A percentile compares a stretch with the other conserved stretches of the same genome.
These are phyloP conservation scores for Buceros bicornis DNA, from an alignment of 2,797 vertebrate genomes.

Conservation along the genomic window DNA sequence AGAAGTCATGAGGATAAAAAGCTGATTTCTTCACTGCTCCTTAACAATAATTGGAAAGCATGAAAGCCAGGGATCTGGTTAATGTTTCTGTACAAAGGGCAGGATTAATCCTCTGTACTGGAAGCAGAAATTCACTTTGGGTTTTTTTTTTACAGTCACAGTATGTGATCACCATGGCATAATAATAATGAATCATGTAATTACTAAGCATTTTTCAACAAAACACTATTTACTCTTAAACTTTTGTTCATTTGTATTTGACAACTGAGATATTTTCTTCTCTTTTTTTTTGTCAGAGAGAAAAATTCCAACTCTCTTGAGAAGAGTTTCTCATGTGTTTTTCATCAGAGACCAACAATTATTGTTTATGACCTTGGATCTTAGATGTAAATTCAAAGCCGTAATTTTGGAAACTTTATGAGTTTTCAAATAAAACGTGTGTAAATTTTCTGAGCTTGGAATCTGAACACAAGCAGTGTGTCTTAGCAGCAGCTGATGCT, in stretches of 20 bases:
- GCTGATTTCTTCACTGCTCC: neutral
- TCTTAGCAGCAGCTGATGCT: neutral
- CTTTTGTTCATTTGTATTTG: neutral
- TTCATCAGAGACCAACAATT: neutral
- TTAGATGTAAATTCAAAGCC: neutral
- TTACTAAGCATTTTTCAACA: conserved; percentile 40
- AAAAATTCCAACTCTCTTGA: neutral
- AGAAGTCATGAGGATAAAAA: neutral
- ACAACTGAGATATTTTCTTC: neutral
- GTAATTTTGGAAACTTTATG: neutral
- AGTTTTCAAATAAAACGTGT: neutral
- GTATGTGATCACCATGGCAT: neutral
- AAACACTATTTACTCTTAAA: neutral
- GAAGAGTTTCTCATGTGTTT: conserved; percentile 19
- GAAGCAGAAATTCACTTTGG: neutral
- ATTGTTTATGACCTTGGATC: neutral
- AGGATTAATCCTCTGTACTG: conserved; percentile 10
- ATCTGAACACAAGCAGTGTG: neutral
- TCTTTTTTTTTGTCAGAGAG: neutral
- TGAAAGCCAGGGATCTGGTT: neutral
- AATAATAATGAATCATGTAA: neutral
- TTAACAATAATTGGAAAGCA: neutral
- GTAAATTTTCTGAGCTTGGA: neutral
- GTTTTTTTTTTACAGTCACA: neutral
- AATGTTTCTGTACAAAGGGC: neutral